Evolutionary conservation across 2,888 invertebrate genomes (phyloP), one percentile per base, ranked within the genome.

Genomic region (Cantharis lateralis): DNA sequence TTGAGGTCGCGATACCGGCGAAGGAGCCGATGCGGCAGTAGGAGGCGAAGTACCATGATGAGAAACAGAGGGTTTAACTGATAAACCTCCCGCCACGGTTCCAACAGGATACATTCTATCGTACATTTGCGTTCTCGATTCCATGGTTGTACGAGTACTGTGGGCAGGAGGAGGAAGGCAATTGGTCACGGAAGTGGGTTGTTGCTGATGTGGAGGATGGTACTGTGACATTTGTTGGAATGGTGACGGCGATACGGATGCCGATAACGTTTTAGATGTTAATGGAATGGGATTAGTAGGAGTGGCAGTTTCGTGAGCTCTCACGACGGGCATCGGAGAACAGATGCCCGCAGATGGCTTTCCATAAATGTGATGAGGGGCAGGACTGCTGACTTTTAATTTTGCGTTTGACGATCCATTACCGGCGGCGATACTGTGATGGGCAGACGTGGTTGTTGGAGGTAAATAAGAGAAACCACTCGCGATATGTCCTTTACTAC

Each of bases 351-450:
- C 90, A 61, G 89, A 89, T 4, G 90, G 89, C 79, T 94, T 94
- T 69, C 93, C 93, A 86, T 94, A 94, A 78, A 94, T 92, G 84
- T 93, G 93, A 71, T 92, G 93, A 68, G 95, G 94, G 74, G 94
- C 94, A 0, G 95, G 95, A 85, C 94, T 94, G 83, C 94, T 94
- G 68, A 94, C 94, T 88, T 93, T 93, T 15, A 92, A 91, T 83
- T 92, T 93, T 64, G 89, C 88, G 71, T 89, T 90, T 68, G 90
- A 89, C 75, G 88, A 87, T 75, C 84, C 82, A 15, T 89, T 90
- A 81, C 91, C 90, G 82, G 90, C 87, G 82, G 90, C 87, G 84
- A 90, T 85, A 9, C 88, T 86, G 87, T 90, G 84, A 86, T 90
- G 82, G 84, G 91, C 85, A 87, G 91, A 86, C 82, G 91, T 86